phyloP scores from a whole-genome alignment of 2,797 vertebrate species.

The Chelidonichthys spinosus region DNA sequence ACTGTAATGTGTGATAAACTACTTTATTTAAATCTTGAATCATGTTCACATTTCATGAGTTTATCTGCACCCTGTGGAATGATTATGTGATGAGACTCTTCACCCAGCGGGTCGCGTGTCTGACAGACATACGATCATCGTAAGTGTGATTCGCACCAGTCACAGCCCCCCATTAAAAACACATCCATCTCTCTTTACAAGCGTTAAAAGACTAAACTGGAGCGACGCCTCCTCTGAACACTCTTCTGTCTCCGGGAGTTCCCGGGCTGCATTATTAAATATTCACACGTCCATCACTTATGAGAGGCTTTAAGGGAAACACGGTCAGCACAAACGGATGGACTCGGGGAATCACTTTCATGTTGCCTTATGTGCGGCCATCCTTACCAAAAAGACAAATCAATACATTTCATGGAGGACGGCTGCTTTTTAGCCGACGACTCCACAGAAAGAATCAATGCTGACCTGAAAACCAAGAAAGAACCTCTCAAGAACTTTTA shows the following conservation, averaged over 20 bases:
- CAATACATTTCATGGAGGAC: background rate
- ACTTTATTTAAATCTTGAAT: background rate
- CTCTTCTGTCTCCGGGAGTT: slow-evolving; percentile 6
- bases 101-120: background rate
- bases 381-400: background rate
- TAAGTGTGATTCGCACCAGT: background rate
- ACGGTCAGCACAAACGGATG: slow-evolving; percentile 36
- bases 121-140: background rate
- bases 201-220: background rate
- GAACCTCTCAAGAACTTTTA: background rate
- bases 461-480: background rate
- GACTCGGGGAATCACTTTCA: background rate
- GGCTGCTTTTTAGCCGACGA: background rate
- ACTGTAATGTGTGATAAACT: background rate
- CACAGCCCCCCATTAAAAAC: background rate
- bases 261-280: slow-evolving; percentile 37
- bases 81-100: background rate
- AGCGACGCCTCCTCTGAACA: background rate
- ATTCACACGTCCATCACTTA: slow-evolving; percentile 43
- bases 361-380: background rate
- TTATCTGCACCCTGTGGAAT: background rate
- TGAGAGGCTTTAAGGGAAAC: slow-evolving; percentile 36
- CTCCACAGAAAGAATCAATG: background rate
- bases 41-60: background rate
- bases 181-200: background rate